Evolutionary conservation across 1,140 invertebrate species (phyloP).

Genomic region (Uloborus diversus): DNA sequence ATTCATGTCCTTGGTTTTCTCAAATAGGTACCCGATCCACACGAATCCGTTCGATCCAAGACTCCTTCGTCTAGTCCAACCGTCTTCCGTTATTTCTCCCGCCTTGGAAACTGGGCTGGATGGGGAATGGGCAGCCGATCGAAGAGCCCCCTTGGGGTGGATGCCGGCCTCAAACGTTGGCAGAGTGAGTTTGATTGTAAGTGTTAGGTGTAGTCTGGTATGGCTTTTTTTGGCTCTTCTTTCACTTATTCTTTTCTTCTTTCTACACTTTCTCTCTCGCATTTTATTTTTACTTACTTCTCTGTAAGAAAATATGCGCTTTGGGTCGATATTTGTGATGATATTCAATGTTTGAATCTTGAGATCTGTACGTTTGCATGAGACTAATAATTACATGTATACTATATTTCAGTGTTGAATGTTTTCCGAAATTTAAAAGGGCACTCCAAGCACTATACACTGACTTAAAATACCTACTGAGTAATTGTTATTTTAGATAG

Average conservation of each 20-base stretch:
- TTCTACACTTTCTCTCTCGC: background rate
- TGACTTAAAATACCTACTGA: too few species aligned
- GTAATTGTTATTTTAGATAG: too few species aligned
- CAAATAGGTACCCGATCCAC: slow-evolving; percentile 80
- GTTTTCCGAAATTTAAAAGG: too few species aligned
- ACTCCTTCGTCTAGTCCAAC: slow-evolving; percentile 94
- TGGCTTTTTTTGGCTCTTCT: slow-evolving; percentile 6
- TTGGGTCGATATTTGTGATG: background rate
- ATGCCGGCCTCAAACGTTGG: slow-evolving; percentile 62
- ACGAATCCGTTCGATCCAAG: slow-evolving; percentile 78
- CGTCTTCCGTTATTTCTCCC: slow-evolving; percentile 89
- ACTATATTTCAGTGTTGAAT: too few species aligned
- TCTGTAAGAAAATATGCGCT: too few species aligned
- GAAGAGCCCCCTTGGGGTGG: slow-evolving; percentile 78
- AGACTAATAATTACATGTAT: too few species aligned
- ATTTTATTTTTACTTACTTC: too few species aligned
- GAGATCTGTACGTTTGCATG: background rate
- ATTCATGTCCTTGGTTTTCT: too few species aligned
- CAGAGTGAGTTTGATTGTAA: slow-evolving; percentile 60
- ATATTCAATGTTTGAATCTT: background rate
- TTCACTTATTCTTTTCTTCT: background rate
- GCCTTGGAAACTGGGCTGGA: slow-evolving; percentile 82
- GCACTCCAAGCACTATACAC: too few species aligned
- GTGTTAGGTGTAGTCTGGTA: slow-evolving; percentile 52
- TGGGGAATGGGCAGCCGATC: slow-evolving; percentile 72